Evolutionary conservation across 2,888 invertebrate genomes (phyloP).

Genomic region (Allolobophora icterica): DNA sequence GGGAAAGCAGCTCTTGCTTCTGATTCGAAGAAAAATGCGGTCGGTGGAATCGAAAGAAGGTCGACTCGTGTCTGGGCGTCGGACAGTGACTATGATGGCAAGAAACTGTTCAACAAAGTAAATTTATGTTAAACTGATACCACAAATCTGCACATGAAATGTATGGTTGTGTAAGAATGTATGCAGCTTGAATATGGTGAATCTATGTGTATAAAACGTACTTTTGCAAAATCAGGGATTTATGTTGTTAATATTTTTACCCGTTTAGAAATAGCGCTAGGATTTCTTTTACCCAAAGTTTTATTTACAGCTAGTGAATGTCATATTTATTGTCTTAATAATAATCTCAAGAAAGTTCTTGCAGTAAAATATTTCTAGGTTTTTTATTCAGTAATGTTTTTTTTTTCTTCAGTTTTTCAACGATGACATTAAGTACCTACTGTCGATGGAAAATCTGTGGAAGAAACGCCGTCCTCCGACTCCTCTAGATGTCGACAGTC

Average conservation of each 20-base stretch:
- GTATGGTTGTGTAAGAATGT: neutral
- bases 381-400: neutral
- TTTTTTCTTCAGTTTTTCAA: constrained; percentile 42
- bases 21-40: constrained; percentile 65
- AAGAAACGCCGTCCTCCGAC: constrained; percentile 82
- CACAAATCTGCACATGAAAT: neutral
- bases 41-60: constrained; percentile 58
- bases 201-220: neutral
- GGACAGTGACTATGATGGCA: constrained; percentile 80
- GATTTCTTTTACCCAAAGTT: neutral
- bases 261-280: neutral
- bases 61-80: constrained; percentile 90
- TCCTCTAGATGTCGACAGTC: constrained; percentile 73
- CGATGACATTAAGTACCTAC: constrained; percentile 91
- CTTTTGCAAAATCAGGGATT: neutral
- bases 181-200: too few species aligned
- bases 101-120: constrained; percentile 84
- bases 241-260: neutral
- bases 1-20: constrained; percentile 66
- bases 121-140: constrained; percentile 3
- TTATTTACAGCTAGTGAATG: neutral
- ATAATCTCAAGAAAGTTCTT: neutral
- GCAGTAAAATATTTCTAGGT: neutral
- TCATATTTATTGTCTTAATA: neutral
- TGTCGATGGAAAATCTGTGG: constrained; percentile 95